These are phyloP conservation scores for Danio aesculapii DNA, from an alignment of 2,797 vertebrate genomes.

Conservation along the genomic window DNA sequence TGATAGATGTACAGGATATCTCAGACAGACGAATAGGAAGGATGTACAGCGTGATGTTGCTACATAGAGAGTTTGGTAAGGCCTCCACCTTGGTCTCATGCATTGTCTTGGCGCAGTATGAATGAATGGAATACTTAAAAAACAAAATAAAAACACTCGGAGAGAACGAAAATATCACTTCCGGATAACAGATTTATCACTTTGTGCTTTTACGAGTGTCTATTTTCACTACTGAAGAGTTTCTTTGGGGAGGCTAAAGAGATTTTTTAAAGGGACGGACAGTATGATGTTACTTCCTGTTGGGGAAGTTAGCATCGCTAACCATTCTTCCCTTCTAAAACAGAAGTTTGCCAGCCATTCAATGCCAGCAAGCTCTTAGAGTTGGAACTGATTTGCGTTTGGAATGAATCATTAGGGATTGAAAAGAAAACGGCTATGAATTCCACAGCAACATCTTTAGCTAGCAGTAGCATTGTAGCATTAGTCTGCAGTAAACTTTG, in stretches of 20 bases:
- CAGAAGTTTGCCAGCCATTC: not conserved
- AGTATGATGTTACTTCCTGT: constrained; percentile 24
- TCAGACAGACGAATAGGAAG: constrained; percentile 32
- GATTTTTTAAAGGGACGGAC: constrained; percentile 12
- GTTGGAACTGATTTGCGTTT: constrained; percentile 1
- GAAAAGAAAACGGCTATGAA: constrained; percentile 19
- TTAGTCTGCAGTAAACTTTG: constrained; percentile 58
- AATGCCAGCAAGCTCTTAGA: not conserved
- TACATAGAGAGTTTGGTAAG: constrained; percentile 73
- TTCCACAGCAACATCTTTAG: constrained; percentile 30
- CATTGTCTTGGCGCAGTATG: constrained; percentile 83
- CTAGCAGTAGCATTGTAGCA: constrained; percentile 37
- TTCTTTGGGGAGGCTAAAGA: constrained; percentile 51
- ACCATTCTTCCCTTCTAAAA: constrained; percentile 1
- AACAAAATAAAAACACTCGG: constrained; percentile 38
- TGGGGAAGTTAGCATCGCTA: constrained; percentile 12
- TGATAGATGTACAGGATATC: constrained; percentile 69
- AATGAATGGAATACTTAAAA: constrained; percentile 66
- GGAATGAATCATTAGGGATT: not conserved
- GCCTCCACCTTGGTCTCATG: constrained; percentile 81
- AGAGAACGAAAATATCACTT: constrained; percentile 10
- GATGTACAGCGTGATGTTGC: constrained; percentile 51
- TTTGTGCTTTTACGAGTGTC: constrained; percentile 51
- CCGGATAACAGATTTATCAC: constrained; percentile 41
- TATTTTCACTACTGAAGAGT: constrained; percentile 12